Percentiles rank a stretch among this genome's conserved stretches.
These are phyloP conservation scores for Eupithecia subfuscata DNA, from an alignment of 2,888 invertebrate genomes.

Conservation along the genomic window DNA sequence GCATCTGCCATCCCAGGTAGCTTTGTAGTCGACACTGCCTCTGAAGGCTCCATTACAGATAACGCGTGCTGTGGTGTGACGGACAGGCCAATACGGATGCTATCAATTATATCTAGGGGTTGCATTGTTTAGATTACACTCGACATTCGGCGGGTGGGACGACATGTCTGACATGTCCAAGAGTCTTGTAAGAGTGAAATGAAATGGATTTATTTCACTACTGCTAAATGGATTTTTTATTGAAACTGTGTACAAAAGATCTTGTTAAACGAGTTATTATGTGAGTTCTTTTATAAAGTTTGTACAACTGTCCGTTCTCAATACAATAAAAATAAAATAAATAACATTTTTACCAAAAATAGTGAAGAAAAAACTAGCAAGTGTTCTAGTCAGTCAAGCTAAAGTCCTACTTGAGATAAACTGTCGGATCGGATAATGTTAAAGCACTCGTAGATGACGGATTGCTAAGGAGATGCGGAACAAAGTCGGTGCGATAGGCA, in stretches of 20 bases:
- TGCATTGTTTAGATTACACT: background rate
- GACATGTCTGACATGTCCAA: background rate
- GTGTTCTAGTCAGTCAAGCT: background rate
- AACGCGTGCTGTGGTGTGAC: slow-evolving; percentile 1
- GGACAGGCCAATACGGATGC: background rate
- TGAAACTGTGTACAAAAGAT: too few species aligned
- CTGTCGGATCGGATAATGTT: background rate
- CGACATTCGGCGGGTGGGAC: background rate
- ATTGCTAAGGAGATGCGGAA: background rate
- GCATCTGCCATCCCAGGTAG: slow-evolving; percentile 16
- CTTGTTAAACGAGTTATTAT: too few species aligned
- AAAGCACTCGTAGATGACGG: background rate
- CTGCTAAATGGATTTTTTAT: too few species aligned
- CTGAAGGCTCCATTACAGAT: slow-evolving; percentile 26
- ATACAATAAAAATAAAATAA: background rate
- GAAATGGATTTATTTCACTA: too few species aligned
- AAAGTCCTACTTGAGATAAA: background rate
- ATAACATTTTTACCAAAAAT: background rate
- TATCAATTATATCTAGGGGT: background rate
- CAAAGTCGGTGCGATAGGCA: slow-evolving; percentile 1
- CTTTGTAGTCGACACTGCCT: slow-evolving; percentile 20
- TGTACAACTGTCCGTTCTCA: background rate
- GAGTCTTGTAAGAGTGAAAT: background rate
- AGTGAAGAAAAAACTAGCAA: background rate
- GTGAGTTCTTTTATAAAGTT: background rate